These are phyloP conservation scores for Lasioglossum calceatum DNA, from an alignment of 2,888 invertebrate genomes.

Conservation along the genomic window DNA sequence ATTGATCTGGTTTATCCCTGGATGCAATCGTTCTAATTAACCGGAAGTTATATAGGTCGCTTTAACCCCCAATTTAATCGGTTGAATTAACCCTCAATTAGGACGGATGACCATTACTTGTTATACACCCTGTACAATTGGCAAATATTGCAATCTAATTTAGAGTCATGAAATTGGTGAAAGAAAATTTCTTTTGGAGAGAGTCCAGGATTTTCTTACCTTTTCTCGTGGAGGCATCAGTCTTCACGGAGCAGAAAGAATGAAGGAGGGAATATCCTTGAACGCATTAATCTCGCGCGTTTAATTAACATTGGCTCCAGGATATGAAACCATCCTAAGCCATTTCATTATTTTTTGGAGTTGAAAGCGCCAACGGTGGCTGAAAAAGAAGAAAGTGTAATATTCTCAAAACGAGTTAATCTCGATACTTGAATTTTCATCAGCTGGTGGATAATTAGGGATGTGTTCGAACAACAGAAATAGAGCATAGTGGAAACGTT, in stretches of 20 bases:
- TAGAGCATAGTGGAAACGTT: not conserved
- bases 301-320: not conserved
- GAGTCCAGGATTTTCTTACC: not conserved
- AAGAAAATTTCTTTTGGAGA: not conserved
- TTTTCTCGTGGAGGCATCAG: not conserved
- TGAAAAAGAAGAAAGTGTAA: not conserved
- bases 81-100: no score
- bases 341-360: not conserved
- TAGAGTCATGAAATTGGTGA: not conserved
- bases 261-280: not conserved
- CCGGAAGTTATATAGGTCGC: not conserved
- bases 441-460: not conserved
- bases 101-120: no score
- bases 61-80: no score
- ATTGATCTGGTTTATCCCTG: not conserved
- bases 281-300: conserved; percentile 7
- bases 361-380: not conserved
- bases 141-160: no score
- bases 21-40: not conserved
- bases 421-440: not conserved
- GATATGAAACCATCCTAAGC: not conserved
- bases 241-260: not conserved
- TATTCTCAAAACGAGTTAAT: not conserved
- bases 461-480: not conserved
- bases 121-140: no score